Evolutionary conservation across 2,113 vertebrate species (phyloP).

Genomic region (Microtus oregoni): DNA sequence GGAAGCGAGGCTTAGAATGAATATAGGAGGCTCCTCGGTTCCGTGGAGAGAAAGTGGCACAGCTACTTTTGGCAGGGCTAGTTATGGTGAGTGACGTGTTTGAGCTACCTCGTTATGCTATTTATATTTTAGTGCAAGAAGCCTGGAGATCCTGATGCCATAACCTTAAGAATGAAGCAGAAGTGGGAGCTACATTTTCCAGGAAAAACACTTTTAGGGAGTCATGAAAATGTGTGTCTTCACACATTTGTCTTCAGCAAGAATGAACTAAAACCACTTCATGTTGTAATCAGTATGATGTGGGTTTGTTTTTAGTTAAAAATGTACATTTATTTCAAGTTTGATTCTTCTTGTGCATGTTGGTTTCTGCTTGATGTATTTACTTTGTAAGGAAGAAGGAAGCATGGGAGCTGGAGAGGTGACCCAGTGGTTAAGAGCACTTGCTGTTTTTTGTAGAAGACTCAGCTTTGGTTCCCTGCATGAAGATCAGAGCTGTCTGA

Average conservation of each 20-base stretch:
- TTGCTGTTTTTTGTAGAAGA: background rate
- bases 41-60: background rate
- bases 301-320: constrained; percentile 46
- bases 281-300: background rate
- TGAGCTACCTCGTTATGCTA: background rate
- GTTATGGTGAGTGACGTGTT: background rate
- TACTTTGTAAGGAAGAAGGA: constrained; percentile 28
- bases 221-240: constrained; percentile 31
- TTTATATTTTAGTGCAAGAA: background rate
- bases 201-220: background rate
- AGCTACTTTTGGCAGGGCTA: background rate
- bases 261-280: background rate
- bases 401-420: background rate
- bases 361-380: constrained; percentile 46
- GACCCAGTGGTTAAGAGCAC: too few relatives aligned
- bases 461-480: background rate
- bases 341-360: background rate
- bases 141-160: background rate
- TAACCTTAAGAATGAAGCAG: background rate
- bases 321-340: background rate
- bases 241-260: background rate
- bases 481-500: too few relatives aligned
- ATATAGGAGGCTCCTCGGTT: background rate
- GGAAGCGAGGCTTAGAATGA: background rate
- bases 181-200: constrained; percentile 12